These are phyloP conservation scores for Desoria tigrina DNA, from an alignment of 2,888 invertebrate genomes.

Conservation along the genomic window DNA sequence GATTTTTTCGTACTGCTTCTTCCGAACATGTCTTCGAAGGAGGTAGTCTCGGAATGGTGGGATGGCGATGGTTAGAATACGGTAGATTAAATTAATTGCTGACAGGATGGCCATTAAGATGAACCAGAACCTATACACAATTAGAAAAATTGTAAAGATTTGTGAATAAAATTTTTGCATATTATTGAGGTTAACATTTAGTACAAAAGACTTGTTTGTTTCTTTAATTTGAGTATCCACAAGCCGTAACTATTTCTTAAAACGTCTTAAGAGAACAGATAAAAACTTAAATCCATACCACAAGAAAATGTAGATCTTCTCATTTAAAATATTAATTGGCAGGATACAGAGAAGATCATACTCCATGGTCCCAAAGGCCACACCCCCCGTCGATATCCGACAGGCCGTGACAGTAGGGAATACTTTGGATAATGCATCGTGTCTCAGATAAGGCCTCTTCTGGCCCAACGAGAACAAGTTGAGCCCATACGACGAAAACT, in stretches of 20 bases:
- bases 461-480: conserved; percentile 33
- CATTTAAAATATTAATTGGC: conserved; percentile 32
- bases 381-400: conserved; percentile 36
- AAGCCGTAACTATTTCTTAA: too few relatives aligned
- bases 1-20: conserved; percentile 13
- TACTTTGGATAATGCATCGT: conserved; percentile 37
- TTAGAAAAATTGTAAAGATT: too few relatives aligned
- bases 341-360: conserved; percentile 40
- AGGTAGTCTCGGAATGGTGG: conserved; percentile 34
- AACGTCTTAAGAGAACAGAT: background rate
- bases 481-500: conserved; percentile 38
- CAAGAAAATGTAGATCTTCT: conserved; percentile 36
- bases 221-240: too few relatives aligned
- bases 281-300: conserved; percentile 25
- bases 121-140: conserved; percentile 24
- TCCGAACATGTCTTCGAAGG: conserved; percentile 22
- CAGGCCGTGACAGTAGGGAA: conserved; percentile 45
- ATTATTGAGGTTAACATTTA: too few relatives aligned
- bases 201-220: too few relatives aligned
- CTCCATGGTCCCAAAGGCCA: conserved; percentile 40
- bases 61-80: conserved; percentile 30
- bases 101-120: conserved; percentile 20
- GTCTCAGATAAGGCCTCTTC: conserved; percentile 37
- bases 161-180: too few relatives aligned
- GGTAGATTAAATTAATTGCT: conserved; percentile 31